Evolutionary conservation across 37 sponge, comb jelly and placozoan species (phyloP).

Genomic region (Geodia barretti): DNA sequence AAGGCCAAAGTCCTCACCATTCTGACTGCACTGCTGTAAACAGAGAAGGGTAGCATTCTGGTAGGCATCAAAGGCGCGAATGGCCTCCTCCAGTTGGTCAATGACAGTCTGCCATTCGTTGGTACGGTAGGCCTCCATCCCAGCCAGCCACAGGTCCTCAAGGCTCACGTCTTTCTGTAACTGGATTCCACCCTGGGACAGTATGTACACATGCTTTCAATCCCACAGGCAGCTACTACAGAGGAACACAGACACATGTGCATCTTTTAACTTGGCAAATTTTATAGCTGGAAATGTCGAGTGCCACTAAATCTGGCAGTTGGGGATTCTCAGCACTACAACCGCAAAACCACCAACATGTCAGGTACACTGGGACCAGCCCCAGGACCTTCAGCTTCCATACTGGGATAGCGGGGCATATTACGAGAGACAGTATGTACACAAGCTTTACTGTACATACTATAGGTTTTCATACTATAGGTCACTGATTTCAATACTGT

Average conservation of each 20-base stretch:
- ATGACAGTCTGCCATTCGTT: constrained; percentile 50
- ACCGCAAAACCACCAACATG: too few species aligned
- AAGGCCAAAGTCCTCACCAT: constrained; percentile 8
- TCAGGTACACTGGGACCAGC: too few species aligned
- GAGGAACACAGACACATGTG: neutral
- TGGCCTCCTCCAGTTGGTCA: constrained; percentile 62
- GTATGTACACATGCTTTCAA: neutral
- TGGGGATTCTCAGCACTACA: too few species aligned
- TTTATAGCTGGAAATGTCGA: neutral
- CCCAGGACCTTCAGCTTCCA: too few species aligned
- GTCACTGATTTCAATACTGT: too few species aligned
- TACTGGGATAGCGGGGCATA: too few species aligned
- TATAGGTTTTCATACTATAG: neutral
- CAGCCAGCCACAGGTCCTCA: constrained; percentile 52
- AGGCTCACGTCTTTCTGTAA: constrained; percentile 32
- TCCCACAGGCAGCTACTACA: neutral
- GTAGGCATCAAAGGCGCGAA: constrained; percentile 46
- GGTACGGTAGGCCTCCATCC: constrained; percentile 35
- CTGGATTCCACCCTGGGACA: neutral
- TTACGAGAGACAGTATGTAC: too few species aligned
- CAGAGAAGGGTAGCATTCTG: constrained; percentile 58
- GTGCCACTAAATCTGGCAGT: too few species aligned
- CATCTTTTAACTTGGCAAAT: neutral
- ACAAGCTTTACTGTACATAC: too few species aligned
- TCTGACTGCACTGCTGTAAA: constrained; percentile 41